These are phyloP conservation scores for Coleophora flavipennella DNA, from an alignment of 2,888 invertebrate genomes.

Conservation along the genomic window DNA sequence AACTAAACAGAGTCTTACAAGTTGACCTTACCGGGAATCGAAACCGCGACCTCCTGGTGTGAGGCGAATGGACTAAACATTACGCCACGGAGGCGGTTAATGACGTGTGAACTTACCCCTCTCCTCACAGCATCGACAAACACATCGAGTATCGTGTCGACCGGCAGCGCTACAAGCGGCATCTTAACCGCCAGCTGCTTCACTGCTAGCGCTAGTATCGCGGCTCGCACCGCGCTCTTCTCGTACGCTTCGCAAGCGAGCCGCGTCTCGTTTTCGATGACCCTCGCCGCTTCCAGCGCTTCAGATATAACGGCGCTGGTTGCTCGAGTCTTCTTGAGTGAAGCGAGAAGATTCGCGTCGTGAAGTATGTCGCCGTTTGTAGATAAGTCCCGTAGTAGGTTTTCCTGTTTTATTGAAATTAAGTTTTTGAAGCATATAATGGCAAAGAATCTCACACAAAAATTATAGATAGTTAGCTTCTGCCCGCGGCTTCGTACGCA, in stretches of 20 bases:
- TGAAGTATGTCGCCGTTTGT: slow-evolving; percentile 54
- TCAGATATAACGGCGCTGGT: slow-evolving; percentile 58
- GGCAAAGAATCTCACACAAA: too few relatives aligned
- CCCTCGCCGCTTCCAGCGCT: slow-evolving; percentile 57
- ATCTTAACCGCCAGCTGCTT: slow-evolving; percentile 35
- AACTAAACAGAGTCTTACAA: too few relatives aligned
- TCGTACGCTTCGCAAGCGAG: slow-evolving; percentile 23
- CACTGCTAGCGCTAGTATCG: slow-evolving; percentile 52
- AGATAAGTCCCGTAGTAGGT: slow-evolving; percentile 50
- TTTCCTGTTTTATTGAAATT: slow-evolving; percentile 32
- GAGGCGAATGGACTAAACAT: too few relatives aligned
- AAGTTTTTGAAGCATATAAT: too few relatives aligned
- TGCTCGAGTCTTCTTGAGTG: slow-evolving; percentile 64
- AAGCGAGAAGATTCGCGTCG: slow-evolving; percentile 58
- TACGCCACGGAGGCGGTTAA: too few relatives aligned
- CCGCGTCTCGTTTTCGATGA: slow-evolving; percentile 39
- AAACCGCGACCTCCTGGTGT: too few relatives aligned
- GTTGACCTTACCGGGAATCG: too few relatives aligned
- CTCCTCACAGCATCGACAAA: slow-evolving; percentile 53
- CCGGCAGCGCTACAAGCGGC: slow-evolving; percentile 62
- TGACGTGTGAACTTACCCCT: slow-evolving; percentile 33
- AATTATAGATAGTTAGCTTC: too few relatives aligned
- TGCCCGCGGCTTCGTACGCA: too few relatives aligned
- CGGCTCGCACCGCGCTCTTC: slow-evolving; percentile 33
- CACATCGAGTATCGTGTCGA: slow-evolving; percentile 56